Conservation (phyloP, 2,113 vertebrate species). For the Phylloscopus trochilus region DNA sequence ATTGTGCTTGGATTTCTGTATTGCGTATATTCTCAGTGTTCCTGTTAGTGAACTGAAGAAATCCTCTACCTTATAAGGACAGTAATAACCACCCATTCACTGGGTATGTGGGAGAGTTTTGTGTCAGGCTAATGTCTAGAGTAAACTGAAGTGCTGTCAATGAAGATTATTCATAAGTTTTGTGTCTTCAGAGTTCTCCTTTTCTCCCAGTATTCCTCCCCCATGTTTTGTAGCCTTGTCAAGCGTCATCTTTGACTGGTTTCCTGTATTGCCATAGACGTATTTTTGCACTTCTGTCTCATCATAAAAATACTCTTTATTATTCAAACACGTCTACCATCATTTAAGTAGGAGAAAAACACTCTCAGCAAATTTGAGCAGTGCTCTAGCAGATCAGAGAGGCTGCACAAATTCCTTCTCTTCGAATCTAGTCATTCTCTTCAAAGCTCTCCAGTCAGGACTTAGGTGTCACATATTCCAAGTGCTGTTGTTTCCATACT, state of each 20-base stretch:
- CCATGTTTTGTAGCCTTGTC: neutral
- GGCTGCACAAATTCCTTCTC: neutral
- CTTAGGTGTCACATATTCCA: slow-evolving; percentile 1
- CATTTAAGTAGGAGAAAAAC: neutral
- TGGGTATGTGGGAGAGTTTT: neutral
- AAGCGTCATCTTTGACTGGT: neutral
- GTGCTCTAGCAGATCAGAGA: neutral
- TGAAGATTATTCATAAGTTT: neutral
- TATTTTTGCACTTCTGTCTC: neutral
- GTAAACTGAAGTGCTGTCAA: neutral
- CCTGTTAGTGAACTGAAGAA: neutral
- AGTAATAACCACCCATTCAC: neutral
- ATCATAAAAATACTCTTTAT: neutral
- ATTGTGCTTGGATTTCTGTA: neutral
- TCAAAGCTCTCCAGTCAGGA: slow-evolving; percentile 9
- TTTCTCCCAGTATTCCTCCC: neutral
- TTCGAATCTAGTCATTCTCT: neutral
- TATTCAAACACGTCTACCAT: neutral
- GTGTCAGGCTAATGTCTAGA: neutral
- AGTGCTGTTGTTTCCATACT: slow-evolving; percentile 6
- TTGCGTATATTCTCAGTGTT: neutral
- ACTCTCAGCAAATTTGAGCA: neutral
- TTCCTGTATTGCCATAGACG: neutral
- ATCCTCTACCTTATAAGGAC: neutral
- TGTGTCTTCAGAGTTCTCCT: neutral